Evolutionary conservation across 2,888 invertebrate species (phyloP), one percentile per base, ranked within the genome.

Genomic region (Caenorhabditis imperialis): DNA sequence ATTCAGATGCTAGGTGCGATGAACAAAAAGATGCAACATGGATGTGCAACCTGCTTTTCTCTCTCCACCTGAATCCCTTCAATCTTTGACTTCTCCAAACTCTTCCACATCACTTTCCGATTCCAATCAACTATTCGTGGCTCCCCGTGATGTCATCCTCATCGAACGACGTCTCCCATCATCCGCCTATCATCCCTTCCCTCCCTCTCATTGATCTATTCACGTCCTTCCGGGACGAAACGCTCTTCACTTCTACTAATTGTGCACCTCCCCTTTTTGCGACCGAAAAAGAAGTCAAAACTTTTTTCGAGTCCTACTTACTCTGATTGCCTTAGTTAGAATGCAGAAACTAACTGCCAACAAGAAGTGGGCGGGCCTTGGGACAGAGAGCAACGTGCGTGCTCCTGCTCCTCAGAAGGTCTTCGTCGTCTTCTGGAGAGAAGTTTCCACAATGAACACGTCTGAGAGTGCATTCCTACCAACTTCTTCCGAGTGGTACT

Each of bases 251-350:
- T 22, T 44, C 22, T 51, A 18, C 53, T 60, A 60, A 58, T 69
- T 60, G 58, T 60, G 51, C 50, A 50, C 50, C 23, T 22, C 25
- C 45, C 20, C 33, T 35, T 18, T 55, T 40, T 16, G 42, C 35
- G 27, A 23, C n/a, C n/a, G n/a, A n/a, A n/a, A n/a, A n/a, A n/a
- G n/a, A 30, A 40, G 58, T 25, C 50, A 54, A 58, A n/a, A 60
- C 69, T 69, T 58, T 65, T 51, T 48, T 38, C 33, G 37, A 25
- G 51, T 23, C 33, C 47, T 48, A 60, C 69, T 69, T 60, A 60
- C 60, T 38, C 60, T 69, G 58, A 60, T 60, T 69, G 58, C 60
- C 69, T 69, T 60, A 60, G 58, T 69, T 60, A 54, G 69, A 54
- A 14, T 22, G 44, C 44, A 55, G 44, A 42, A 63, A 40, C 47